Percentiles rank a stretch among this genome's conserved stretches.
phyloP scores from a whole-genome alignment of 2,888 invertebrate species.

The Drosophila greeni region DNA sequence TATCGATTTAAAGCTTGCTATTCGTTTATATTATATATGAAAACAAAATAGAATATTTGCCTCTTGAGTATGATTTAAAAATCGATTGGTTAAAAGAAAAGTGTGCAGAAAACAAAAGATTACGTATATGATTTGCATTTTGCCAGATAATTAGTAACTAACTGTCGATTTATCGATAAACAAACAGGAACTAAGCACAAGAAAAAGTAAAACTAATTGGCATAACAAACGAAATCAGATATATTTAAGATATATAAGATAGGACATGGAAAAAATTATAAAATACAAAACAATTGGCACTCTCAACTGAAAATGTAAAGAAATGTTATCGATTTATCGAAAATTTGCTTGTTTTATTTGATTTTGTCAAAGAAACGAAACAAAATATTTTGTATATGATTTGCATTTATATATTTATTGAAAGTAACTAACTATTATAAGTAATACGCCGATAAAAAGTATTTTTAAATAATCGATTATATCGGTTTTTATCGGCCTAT shows the following conservation, averaged over 20 bases:
- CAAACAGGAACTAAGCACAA: conserved; percentile 48
- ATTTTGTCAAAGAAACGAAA: conserved; percentile 11
- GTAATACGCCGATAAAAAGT: conserved; percentile 28
- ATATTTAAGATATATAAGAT: neutral
- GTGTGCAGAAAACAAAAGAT: conserved; percentile 12
- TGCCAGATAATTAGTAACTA: conserved; percentile 55
- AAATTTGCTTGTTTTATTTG: conserved; percentile 26
- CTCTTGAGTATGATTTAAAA: conserved; percentile 68
- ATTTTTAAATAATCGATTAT: neutral
- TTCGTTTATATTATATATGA: conserved; percentile 48
- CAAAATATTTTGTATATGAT: conserved; percentile 21
- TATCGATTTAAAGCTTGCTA: conserved; percentile 37
- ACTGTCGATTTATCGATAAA: conserved; percentile 66
- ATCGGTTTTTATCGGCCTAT: conserved; percentile 70
- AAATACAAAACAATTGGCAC: conserved; percentile 7
- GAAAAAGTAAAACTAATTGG: conserved; percentile 55
- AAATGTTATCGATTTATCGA: conserved; percentile 34
- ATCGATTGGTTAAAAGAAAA: conserved; percentile 47
- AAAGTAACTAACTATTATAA: conserved; percentile 20
- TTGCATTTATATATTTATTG: conserved; percentile 18
- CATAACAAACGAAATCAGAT: conserved; percentile 20
- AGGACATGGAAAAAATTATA: neutral
- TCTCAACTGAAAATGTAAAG: conserved; percentile 7
- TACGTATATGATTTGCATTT: conserved; percentile 66
- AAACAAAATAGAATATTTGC: conserved; percentile 53